Evolutionary conservation across 2,113 vertebrate species (phyloP).

Genomic region (Equus przewalskii): DNA sequence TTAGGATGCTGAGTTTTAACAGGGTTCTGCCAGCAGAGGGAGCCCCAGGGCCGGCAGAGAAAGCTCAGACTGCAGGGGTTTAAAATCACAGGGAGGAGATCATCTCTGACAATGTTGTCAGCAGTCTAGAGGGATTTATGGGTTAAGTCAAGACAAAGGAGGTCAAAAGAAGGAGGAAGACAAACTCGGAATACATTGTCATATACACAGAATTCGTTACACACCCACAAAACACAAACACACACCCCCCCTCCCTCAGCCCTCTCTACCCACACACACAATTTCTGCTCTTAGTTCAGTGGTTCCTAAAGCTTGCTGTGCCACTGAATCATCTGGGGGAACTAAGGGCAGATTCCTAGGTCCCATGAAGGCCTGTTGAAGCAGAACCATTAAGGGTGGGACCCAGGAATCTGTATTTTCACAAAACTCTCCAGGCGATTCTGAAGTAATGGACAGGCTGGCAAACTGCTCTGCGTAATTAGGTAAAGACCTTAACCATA

Average conservation of each 20-base stretch:
- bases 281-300: background rate
- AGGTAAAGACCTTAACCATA: background rate
- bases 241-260: fast-evolving
- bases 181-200: background rate
- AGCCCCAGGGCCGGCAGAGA: constrained; percentile 37
- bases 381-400: background rate
- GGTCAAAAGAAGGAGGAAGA: background rate
- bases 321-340: background rate
- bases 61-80: background rate
- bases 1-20: background rate
- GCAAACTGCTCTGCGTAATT: background rate
- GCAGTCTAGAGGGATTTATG: background rate
- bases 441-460: background rate
- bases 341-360: background rate
- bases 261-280: background rate
- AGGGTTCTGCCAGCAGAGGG: constrained; percentile 73
- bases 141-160: constrained; percentile 27
- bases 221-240: too few relatives aligned
- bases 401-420: background rate
- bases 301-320: background rate
- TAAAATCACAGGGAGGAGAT: background rate
- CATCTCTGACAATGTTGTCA: background rate
- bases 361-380: background rate
- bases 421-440: background rate
- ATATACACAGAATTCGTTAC: background rate